Percentiles rank a stretch among this genome's conserved stretches.
phyloP scores from a whole-genome alignment of 1,140 invertebrate species.

The Geopemphigus sp. region DNA sequence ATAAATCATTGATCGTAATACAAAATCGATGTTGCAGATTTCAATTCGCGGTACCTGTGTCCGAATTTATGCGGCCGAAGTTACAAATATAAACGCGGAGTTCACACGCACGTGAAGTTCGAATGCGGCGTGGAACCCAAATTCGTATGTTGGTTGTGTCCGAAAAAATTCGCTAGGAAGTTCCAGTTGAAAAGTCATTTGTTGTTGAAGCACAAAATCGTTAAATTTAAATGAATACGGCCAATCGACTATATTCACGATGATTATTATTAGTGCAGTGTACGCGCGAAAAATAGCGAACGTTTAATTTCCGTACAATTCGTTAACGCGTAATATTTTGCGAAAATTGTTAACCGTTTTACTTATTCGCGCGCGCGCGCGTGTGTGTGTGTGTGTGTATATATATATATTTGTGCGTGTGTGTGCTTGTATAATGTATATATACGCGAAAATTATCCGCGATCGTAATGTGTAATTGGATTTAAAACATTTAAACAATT shows the following conservation, averaged over 20 bases:
- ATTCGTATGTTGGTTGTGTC: conserved; percentile 58
- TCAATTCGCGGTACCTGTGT: neutral
- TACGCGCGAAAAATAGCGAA: neutral
- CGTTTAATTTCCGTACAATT: neutral
- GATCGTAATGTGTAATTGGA: too few relatives aligned
- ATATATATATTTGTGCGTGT: too few relatives aligned
- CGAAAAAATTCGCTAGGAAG: conserved; percentile 48
- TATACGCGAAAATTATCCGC: too few relatives aligned
- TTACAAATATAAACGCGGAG: conserved; percentile 53
- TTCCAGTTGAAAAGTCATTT: conserved; percentile 38
- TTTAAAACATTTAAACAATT: too few relatives aligned
- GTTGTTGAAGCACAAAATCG: conserved; percentile 27
- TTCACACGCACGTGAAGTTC: conserved; percentile 58
- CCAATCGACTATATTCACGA: neutral
- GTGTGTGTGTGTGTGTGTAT: too few relatives aligned
- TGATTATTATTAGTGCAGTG: neutral
- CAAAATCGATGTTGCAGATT: conserved; percentile 35
- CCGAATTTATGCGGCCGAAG: conserved; percentile 51
- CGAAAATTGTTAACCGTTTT: too few relatives aligned
- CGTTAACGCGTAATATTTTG: neutral
- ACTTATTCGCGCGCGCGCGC: too few relatives aligned
- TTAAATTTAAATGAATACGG: neutral
- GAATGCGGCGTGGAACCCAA: conserved; percentile 60
- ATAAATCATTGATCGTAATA: neutral
- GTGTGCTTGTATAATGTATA: too few relatives aligned